A percentile compares a stretch with the other conserved stretches of the same genome.
Conservation (phyloP, 2,888 invertebrate genomes). For the Eretmocerus hayati region DNA sequence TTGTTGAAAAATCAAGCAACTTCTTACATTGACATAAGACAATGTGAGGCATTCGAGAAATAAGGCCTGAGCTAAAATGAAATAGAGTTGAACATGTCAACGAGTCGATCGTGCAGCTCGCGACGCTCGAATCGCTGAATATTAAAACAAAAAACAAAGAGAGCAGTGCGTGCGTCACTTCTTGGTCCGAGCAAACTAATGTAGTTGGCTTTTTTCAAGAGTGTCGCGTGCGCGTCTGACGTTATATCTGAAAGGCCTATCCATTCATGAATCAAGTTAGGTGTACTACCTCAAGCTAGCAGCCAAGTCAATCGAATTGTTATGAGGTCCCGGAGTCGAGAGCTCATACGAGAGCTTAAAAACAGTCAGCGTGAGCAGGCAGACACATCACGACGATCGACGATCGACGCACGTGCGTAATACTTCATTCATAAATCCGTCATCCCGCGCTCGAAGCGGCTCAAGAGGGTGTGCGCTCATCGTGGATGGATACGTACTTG, state of each 20-base stretch:
- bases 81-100: too few relatives aligned
- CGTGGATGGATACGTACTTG: background rate
- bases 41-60: too few relatives aligned
- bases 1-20: too few relatives aligned
- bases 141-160: slow-evolving; percentile 12
- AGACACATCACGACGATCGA: background rate
- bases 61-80: too few relatives aligned
- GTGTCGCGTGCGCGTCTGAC: background rate
- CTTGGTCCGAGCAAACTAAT: background rate
- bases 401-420: background rate
- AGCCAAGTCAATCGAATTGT: background rate
- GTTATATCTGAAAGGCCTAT: background rate
- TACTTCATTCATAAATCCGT: slow-evolving; percentile 5
- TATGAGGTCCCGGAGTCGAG: background rate
- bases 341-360: slow-evolving; percentile 1
- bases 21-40: too few relatives aligned
- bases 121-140: background rate
- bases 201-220: background rate
- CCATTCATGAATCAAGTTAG: slow-evolving; percentile 6
- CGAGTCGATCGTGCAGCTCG: too few relatives aligned
- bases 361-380: slow-evolving; percentile 2
- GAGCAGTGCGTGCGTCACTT: slow-evolving; percentile 1
- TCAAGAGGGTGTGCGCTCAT: background rate
- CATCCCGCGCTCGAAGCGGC: too few relatives aligned
- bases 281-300: background rate